phyloP scores from a whole-genome alignment of 2,113 vertebrate genomes.

The Otis tarda region DNA sequence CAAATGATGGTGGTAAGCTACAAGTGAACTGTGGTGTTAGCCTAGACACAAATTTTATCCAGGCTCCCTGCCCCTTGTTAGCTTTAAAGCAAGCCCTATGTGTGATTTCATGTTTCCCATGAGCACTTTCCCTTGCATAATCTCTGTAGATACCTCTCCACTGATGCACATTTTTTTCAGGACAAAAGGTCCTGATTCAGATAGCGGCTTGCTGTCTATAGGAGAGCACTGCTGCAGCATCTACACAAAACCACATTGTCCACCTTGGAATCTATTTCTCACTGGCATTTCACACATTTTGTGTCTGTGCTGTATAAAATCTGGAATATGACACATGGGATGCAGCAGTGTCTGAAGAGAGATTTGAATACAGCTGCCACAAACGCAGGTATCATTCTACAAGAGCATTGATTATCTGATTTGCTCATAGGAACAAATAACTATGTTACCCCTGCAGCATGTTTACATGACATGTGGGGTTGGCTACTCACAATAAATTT shows the following conservation, averaged over 20 bases:
- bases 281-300: neutral
- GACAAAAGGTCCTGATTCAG: neutral
- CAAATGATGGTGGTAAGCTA: neutral
- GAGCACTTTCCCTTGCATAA: neutral
- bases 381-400: neutral
- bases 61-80: neutral
- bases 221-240: neutral
- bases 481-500: neutral
- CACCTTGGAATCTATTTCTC: neutral
- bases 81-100: neutral
- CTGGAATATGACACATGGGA: neutral
- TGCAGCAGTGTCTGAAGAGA: neutral
- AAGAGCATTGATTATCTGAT: neutral
- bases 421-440: neutral
- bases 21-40: neutral
- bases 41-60: neutral
- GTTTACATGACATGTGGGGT: neutral
- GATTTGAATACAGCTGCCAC: neutral
- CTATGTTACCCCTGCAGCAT: neutral
- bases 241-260: neutral
- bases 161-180: neutral
- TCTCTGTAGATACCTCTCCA: neutral
- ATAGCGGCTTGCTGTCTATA: neutral
- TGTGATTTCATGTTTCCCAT: neutral
- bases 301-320: neutral